These are phyloP conservation scores for Sisor rabdophorus DNA, from an alignment of 2,113 vertebrate species.

Conservation along the genomic window DNA sequence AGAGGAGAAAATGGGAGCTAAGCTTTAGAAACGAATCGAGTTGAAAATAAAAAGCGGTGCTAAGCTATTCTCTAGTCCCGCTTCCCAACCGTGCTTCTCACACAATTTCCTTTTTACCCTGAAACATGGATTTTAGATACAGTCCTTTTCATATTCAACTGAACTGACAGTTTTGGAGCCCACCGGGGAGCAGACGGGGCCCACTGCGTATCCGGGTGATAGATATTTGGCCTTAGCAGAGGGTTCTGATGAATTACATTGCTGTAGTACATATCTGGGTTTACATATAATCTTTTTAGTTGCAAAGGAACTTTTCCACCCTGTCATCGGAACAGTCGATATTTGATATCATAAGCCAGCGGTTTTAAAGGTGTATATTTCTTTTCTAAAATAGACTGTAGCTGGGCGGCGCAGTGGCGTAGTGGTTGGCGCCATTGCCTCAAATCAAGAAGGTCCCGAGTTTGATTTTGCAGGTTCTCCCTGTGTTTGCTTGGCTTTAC, in stretches of 20 bases:
- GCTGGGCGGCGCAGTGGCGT: too few species aligned
- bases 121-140: conserved; percentile 14
- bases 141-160: not conserved
- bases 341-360: not conserved
- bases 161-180: conserved; percentile 7
- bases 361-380: not conserved
- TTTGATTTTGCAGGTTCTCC: too few species aligned
- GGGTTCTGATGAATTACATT: not conserved
- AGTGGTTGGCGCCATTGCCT: too few species aligned
- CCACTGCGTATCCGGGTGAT: not conserved
- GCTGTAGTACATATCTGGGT: not conserved
- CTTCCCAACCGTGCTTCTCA: not conserved
- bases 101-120: not conserved
- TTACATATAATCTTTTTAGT: not conserved
- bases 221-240: conserved; percentile 7
- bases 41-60: conserved; percentile 5
- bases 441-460: too few species aligned
- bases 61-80: conserved; percentile 16
- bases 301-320: not conserved
- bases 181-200: conserved; percentile 3
- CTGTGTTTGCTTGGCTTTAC: too few species aligned
- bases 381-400: not conserved
- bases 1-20: not conserved
- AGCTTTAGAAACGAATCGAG: conserved; percentile 19
- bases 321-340: not conserved